Evolutionary conservation across 2,888 invertebrate genomes (phyloP), one percentile per base, ranked within the genome.

Genomic region (Noctua pronuba): DNA sequence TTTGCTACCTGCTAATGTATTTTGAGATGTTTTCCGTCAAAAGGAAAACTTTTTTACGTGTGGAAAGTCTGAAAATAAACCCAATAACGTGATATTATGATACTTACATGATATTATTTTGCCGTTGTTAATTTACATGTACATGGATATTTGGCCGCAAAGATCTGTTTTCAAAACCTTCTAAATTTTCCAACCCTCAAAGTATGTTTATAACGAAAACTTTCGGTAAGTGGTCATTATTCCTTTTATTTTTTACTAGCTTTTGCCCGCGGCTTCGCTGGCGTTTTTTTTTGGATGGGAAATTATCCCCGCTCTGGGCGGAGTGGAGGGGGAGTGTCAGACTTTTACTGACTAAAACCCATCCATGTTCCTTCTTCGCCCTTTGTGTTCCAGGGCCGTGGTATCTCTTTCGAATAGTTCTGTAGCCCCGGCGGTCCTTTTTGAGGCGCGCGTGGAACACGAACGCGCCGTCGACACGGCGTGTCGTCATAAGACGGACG

Each of bases 81-180:
- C 18, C 31, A 58, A 21, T 31, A 0, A 38, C 38, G 28, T 73
- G 28, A 52, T 31, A 73, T 52, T 41, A 41, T 55, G 35, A 60
- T 76, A 46, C 13, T 46, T 66, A n/a, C n/a, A n/a, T n/a, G n/a
- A n/a, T n/a, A 66, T 46, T 69, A 77, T 69, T 68, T 68, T 38
- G 18, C 5, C 24, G 18, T 60, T 35, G 49, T 77, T 80, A 28
- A 18, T 62, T 41, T 31, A 60, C 1, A 62, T 10, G 38, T 7
- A 41, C 62, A 41, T 28, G 58, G n/a, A 72, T 77, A 71, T 35
- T 52, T 80, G n/a, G 4, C 24, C 13, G 10, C 28, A 55, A 31
- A 8, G 21, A 41, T 31, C 21, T n/a, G 24, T 38, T 75, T 46
- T 62, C 3, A 41, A 41, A 49, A 31, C 16, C 16, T 18, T 11